Evolutionary conservation across 2,888 invertebrate species (phyloP), one percentile per base, ranked within the genome.

Genomic region (Tetanocera ferruginea): DNA sequence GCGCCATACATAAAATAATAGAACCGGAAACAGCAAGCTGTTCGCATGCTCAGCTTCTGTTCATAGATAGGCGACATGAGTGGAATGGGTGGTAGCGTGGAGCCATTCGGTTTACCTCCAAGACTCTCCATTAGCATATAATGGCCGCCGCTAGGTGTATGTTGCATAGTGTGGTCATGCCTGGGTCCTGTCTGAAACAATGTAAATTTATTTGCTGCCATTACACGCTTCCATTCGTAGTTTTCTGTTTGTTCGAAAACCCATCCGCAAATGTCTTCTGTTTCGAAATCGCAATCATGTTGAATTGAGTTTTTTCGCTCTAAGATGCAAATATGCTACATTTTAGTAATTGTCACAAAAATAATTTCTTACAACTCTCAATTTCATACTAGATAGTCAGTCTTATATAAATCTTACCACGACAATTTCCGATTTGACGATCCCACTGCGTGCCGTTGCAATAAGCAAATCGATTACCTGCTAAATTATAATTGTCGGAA

Each of bases 51-150:
- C 23, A 91, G 83, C 0, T 86, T 84, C 0, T 88, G 84, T 2
- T 91, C 88, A 85, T 93, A 95, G 0, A 95, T 90, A 0, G 96
- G 96, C 0, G 96, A 96, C 9, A 94, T 89, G 0, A 96, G 91
- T 0, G 94, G 92, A 0, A 96, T 94, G 0, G 93, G 92, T 79
- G 94, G 93, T 17, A 62, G 31, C 28, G 66, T 64, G 8, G 52
- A 28, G 8, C 51, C n/a, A 82, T 94, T 93, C 62, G 90, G 90
- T 43, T 43, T 67, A 17, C 92, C 90, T 5, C 83, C 82, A 0
- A 95, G 93, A 19, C 95, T 93, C 86, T 97, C 97, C 80, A 96
- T 93, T 83, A 95, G 95, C 92, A 97, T 93, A 88, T 95, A 97
- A 85, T 94, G 92, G 0, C 96, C 96, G 92, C 90, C 80, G 90